These are phyloP conservation scores for Melinaea marsaeus DNA, from an alignment of 2,888 invertebrate species.

Conservation along the genomic window DNA sequence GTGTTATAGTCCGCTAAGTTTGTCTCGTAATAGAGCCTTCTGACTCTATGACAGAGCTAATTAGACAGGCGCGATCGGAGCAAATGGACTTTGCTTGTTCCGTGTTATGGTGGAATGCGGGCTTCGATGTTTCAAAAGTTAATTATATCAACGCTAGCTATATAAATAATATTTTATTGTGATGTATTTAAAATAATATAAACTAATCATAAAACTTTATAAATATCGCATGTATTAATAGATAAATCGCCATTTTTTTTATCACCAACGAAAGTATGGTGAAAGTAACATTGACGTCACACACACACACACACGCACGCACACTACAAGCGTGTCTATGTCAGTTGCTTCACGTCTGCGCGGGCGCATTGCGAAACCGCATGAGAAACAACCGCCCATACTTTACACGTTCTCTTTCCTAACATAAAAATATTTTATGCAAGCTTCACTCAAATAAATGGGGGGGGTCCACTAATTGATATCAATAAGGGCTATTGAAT, in stretches of 20 bases:
- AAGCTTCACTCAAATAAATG: slow-evolving; percentile 26
- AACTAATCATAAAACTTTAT: too few species aligned
- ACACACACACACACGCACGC: slow-evolving; percentile 69
- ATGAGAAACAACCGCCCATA: slow-evolving; percentile 67
- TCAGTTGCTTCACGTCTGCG: slow-evolving; percentile 54
- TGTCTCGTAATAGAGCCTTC: slow-evolving; percentile 76
- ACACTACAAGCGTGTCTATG: slow-evolving; percentile 52
- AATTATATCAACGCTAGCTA: slow-evolving; percentile 37
- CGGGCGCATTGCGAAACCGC: slow-evolving; percentile 58
- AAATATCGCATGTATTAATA: slow-evolving; percentile 64
- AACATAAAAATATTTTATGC: slow-evolving; percentile 40
- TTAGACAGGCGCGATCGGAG: slow-evolving; percentile 74
- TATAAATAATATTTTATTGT: too few species aligned
- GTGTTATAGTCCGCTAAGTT: slow-evolving; percentile 74
- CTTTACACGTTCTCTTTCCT: slow-evolving; percentile 74
- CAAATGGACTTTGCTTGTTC: slow-evolving; percentile 77
- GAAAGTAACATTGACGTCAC: slow-evolving; percentile 77
- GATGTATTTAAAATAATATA: too few species aligned
- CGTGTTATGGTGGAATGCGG: slow-evolving; percentile 53
- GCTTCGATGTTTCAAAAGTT: slow-evolving; percentile 47
- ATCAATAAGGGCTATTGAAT: slow-evolving; percentile 59
- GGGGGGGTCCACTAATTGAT: slow-evolving; percentile 53
- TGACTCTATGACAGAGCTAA: slow-evolving; percentile 77
- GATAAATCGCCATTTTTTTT: slow-evolving; percentile 71
- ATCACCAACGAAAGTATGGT: slow-evolving; percentile 77